phyloP scores from a whole-genome alignment of 2,113 vertebrate genomes.

The Peromyscus polionotus region DNA sequence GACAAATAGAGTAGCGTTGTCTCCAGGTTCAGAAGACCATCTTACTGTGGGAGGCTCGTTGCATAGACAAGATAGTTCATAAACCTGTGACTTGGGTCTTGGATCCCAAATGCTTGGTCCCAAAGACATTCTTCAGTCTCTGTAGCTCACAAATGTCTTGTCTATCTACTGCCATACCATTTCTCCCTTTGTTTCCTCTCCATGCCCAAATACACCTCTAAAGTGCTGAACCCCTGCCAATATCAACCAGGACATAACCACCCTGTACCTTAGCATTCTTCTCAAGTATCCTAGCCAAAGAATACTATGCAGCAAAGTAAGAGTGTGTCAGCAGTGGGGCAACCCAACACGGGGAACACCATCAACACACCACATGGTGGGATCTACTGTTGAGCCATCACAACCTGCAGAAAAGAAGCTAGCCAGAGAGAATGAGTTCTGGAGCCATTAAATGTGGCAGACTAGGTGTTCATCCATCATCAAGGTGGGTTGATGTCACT shows the following conservation, averaged over 20 bases:
- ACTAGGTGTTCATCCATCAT: not conserved
- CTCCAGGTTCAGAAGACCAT: not conserved
- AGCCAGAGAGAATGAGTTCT: not conserved
- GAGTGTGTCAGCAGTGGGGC: not conserved
- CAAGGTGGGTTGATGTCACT: not conserved
- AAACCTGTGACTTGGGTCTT: not conserved
- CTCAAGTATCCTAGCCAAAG: not conserved
- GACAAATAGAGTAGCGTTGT: not conserved
- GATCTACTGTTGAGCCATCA: not conserved
- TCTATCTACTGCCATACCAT: not conserved
- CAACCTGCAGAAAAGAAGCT: not conserved
- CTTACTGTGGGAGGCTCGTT: not conserved
- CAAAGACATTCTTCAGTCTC: not conserved
- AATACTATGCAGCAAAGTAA: not conserved
- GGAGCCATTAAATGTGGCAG: not conserved
- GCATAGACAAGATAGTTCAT: not conserved
- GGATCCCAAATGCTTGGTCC: not conserved
- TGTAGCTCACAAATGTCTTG: not conserved
- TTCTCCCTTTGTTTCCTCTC: not conserved
- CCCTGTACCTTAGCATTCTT: not conserved
- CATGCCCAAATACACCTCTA: not conserved
- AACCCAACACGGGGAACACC: not conserved
- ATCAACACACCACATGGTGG: not conserved
- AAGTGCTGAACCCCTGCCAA: not conserved
- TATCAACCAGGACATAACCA: not conserved